Conservation (phyloP, 2,888 invertebrate genomes). For the Itoplectis maculator region DNA sequence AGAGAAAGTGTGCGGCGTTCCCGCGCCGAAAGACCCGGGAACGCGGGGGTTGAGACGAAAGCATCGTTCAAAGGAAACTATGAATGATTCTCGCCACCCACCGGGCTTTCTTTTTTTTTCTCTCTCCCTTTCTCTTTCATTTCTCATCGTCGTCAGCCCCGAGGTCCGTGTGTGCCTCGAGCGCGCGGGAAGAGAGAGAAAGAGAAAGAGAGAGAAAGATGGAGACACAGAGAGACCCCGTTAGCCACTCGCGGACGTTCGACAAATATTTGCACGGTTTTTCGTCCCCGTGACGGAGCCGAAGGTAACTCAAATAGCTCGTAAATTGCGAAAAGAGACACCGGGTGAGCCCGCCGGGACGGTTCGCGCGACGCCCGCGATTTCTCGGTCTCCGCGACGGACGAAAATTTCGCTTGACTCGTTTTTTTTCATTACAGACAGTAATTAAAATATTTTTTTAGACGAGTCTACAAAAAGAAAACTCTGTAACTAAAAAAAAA, state of each 20-base stretch:
- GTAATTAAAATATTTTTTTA: too few relatives aligned
- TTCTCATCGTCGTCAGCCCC: slow-evolving; percentile 34
- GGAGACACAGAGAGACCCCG: slow-evolving; percentile 71
- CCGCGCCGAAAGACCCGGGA: slow-evolving; percentile 65
- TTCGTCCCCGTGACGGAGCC: slow-evolving; percentile 72
- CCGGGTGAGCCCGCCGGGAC: slow-evolving; percentile 9
- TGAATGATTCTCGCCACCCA: slow-evolving; percentile 71
- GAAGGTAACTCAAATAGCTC: slow-evolving; percentile 60
- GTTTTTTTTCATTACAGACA: too few relatives aligned
- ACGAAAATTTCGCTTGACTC: slow-evolving; percentile 27
- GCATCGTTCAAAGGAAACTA: slow-evolving; percentile 70
- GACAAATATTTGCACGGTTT: slow-evolving; percentile 79
- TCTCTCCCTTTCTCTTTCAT: slow-evolving; percentile 36
- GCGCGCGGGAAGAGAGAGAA: background rate
- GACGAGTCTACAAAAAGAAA: too few relatives aligned
- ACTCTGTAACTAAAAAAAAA: background rate
- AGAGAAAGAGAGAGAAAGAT: too few relatives aligned
- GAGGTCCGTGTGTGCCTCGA: slow-evolving; percentile 36
- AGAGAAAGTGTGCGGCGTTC: slow-evolving; percentile 62
- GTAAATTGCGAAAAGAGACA: slow-evolving; percentile 58
- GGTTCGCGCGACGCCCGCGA: background rate
- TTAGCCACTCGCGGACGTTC: slow-evolving; percentile 73
- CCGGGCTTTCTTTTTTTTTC: slow-evolving; percentile 38
- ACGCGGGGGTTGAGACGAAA: slow-evolving; percentile 48
- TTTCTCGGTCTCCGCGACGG: background rate